Evolutionary conservation across 2,797 vertebrate species (phyloP).

Genomic region (Enteromius argenteus): DNA sequence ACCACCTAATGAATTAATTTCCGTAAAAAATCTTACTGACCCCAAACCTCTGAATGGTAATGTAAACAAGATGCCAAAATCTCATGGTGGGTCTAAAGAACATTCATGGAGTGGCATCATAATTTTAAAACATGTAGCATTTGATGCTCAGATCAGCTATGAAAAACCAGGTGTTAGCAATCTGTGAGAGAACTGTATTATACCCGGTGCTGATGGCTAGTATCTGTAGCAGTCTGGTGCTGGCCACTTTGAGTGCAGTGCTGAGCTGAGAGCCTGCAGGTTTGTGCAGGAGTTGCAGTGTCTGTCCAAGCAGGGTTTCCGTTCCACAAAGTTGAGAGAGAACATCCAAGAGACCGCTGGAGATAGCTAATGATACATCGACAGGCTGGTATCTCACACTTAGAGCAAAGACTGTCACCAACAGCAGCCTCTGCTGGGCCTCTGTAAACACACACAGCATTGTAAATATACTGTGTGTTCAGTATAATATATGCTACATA

Average conservation of each 20-base stretch:
- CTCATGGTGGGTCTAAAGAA: not conserved
- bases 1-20: not conserved
- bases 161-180: not conserved
- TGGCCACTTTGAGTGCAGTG: slow-evolving; percentile 96
- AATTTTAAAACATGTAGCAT: not conserved
- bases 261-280: slow-evolving; percentile 94
- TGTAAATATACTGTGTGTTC: not conserved
- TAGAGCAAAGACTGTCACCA: slow-evolving; percentile 96
- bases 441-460: slow-evolving; percentile 71
- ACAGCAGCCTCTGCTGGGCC: slow-evolving; percentile 94
- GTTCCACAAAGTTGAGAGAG: slow-evolving; percentile 95
- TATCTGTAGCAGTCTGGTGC: slow-evolving; percentile 95
- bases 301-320: slow-evolving; percentile 94
- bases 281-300: slow-evolving; percentile 92
- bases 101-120: not conserved
- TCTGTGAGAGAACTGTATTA: slow-evolving; percentile 54
- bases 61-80: not conserved
- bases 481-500: not conserved
- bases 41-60: not conserved
- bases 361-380: slow-evolving; percentile 96
- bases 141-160: not conserved
- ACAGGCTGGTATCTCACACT: slow-evolving; percentile 97
- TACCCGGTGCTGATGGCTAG: slow-evolving; percentile 98
- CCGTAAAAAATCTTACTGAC: not conserved
- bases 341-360: slow-evolving; percentile 92